Percentiles rank a stretch among this genome's conserved stretches.
phyloP scores from a whole-genome alignment of 1,140 invertebrate species.

The Vollenhovia emeryi region DNA sequence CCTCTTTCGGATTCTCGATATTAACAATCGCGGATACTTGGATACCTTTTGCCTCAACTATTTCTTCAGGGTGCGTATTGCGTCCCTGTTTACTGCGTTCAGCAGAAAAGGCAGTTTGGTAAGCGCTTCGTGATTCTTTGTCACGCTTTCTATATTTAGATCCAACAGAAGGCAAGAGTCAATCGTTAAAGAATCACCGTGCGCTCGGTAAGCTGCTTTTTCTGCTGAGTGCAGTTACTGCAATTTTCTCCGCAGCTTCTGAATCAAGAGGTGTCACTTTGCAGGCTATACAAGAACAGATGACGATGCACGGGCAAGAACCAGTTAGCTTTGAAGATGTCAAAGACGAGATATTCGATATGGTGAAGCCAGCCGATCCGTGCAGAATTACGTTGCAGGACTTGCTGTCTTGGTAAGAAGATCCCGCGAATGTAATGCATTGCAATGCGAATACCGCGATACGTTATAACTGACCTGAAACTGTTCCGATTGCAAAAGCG shows the following conservation, averaged over 20 bases:
- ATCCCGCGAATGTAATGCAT: not conserved
- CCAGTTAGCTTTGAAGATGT: constrained; percentile 97
- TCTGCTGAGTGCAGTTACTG: no score
- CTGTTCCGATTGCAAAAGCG: constrained; percentile 86
- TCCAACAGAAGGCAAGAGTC: no score
- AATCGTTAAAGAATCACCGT: no score
- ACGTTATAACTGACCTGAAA: not conserved
- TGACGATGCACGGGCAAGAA: constrained; percentile 93
- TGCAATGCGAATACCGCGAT: not conserved
- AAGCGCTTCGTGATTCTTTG: no score
- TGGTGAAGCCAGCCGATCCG: constrained; percentile 96
- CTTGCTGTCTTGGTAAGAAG: constrained; percentile 87
- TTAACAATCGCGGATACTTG: constrained; percentile 94
- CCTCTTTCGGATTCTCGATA: constrained; percentile 96
- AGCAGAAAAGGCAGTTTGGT: no score
- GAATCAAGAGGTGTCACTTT: constrained; percentile 43
- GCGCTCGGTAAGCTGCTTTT: no score
- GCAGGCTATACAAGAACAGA: constrained; percentile 95
- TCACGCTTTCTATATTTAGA: no score
- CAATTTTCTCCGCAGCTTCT: constrained; percentile 2
- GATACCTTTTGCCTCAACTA: constrained; percentile 96
- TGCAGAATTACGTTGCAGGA: constrained; percentile 95
- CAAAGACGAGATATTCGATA: constrained; percentile 99
- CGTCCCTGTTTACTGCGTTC: constrained; percentile 26
- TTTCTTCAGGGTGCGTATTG: constrained; percentile 92